Evolutionary conservation across 2,113 vertebrate species (phyloP).

Genomic region (Pomatostomus ruficeps): DNA sequence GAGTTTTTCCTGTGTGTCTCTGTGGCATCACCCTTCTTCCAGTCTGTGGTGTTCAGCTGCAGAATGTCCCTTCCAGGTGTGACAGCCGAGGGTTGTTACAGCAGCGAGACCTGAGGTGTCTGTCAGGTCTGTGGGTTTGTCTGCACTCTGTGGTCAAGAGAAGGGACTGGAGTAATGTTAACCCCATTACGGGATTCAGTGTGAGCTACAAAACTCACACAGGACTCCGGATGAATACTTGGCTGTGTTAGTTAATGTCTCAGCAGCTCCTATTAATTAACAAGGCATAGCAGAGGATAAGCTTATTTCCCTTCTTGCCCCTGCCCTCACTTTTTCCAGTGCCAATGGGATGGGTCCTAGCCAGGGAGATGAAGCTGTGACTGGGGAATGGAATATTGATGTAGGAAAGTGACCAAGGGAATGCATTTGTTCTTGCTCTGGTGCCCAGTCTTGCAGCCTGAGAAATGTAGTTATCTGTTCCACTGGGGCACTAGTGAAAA

Average conservation of each 20-base stretch:
- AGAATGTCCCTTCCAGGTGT: not conserved
- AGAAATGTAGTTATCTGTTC: not conserved
- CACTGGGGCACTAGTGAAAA: not conserved
- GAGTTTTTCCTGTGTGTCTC: not conserved
- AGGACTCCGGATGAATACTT: not conserved
- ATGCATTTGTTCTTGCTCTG: not conserved
- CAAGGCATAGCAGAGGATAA: not conserved
- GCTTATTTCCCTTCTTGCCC: not conserved
- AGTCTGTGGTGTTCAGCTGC: not conserved
- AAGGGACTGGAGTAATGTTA: not conserved
- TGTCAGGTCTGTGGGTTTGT: not conserved
- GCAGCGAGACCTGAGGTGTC: not conserved
- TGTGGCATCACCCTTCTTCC: not conserved
- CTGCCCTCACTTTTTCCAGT: not conserved
- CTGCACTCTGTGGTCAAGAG: not conserved
- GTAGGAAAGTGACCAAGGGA: not conserved
- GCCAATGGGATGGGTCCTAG: not conserved
- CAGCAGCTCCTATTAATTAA: not conserved
- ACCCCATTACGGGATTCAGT: rapidly evolving
- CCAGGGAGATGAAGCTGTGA: not conserved
- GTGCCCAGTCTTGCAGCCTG: not conserved
- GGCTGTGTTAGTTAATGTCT: not conserved
- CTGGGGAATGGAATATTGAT: not conserved
- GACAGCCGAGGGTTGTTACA: not conserved
- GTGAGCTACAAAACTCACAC: not conserved